Base-by-base conservation (phyloP, 1,140 invertebrate species). In the Cryptotermes secundus region DNA sequence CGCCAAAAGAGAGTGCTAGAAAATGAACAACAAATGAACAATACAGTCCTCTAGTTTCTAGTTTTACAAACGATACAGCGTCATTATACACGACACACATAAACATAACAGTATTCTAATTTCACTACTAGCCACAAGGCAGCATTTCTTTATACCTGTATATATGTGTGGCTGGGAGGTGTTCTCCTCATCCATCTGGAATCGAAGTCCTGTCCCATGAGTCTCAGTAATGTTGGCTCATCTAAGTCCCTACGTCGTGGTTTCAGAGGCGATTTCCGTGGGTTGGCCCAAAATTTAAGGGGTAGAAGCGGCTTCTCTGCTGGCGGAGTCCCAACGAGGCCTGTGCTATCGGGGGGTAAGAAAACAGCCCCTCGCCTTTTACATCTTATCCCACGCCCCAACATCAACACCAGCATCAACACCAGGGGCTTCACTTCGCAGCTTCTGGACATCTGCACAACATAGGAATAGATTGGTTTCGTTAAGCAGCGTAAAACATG, bases 151-250 rank as follows among this genome's bases (percentile, higher is more conserved):
- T 38, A 19, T 80, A 72, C 79, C 19, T 79, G 65, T n/a, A 34
- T 72, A 24, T 84, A 38, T 31, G 34, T n/a, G 35, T 53, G 31
- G n/a, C 59, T 80, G 36, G 49, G 83, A 31, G 22, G 26, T 26
- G 86, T 72, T 16, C 84, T 86, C 34, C 86, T 83, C 88, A 89
- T 89, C 88, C 88, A 89, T n/a, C 85, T 65, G 2, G 87, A 82
- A 72, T 88, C 87, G 85, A 86, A 88, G 83, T 88, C 87, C 14
- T 85, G 65, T 0, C 87, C 87, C 72, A 89, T 83, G 34, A 88
- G 84, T 14, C 82, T 81, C 16, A 87, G 80, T 6, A 89, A 86
- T 0, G 86, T 87, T 6, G 84, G 35, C 53, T 86, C 85, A 65
- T 87, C 86, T 38, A 89, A 84, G 83, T 89, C 88, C 31, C 85